Conservation (phyloP, 2,113 vertebrate genomes). For the Petrocephalus zakoni region DNA sequence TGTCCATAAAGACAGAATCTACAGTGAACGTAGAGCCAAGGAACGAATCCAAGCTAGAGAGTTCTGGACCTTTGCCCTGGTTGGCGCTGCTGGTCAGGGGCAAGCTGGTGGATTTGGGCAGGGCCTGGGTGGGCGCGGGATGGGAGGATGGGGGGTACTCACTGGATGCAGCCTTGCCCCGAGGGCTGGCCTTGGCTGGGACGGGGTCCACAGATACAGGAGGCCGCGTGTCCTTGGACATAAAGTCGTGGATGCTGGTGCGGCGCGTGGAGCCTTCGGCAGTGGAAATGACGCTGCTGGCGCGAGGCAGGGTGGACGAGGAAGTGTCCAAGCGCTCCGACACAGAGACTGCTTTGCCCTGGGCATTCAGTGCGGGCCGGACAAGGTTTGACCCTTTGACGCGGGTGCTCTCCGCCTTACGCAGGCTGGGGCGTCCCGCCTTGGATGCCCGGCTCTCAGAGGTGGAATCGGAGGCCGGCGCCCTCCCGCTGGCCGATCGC, state of each 20-base stretch:
- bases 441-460: conserved; percentile 58
- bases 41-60: conserved; percentile 62
- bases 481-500: conserved; percentile 77
- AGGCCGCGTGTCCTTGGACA: conserved; percentile 84
- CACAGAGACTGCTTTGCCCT: conserved; percentile 66
- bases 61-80: conserved; percentile 59
- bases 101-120: conserved; percentile 62
- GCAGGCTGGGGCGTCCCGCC: conserved; percentile 61
- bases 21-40: conserved; percentile 63
- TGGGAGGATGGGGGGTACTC: conserved; percentile 73
- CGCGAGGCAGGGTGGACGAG: conserved; percentile 79
- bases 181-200: conserved; percentile 59
- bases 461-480: conserved; percentile 62
- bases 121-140: conserved; percentile 33
- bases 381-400: conserved; percentile 62
- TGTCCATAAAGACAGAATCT: conserved; percentile 63
- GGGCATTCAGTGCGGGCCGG: conserved; percentile 58
- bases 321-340: conserved; percentile 68
- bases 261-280: conserved; percentile 88
- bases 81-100: conserved; percentile 44
- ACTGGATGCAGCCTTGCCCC: conserved; percentile 71
- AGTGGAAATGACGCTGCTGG: conserved; percentile 95
- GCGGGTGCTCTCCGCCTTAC: conserved; percentile 73
- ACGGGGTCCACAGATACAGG: conserved; percentile 76
- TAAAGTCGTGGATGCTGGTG: conserved; percentile 94